phyloP scores from a whole-genome alignment of 1,140 invertebrate genomes.

The Trachymyrmex cornetzi region DNA sequence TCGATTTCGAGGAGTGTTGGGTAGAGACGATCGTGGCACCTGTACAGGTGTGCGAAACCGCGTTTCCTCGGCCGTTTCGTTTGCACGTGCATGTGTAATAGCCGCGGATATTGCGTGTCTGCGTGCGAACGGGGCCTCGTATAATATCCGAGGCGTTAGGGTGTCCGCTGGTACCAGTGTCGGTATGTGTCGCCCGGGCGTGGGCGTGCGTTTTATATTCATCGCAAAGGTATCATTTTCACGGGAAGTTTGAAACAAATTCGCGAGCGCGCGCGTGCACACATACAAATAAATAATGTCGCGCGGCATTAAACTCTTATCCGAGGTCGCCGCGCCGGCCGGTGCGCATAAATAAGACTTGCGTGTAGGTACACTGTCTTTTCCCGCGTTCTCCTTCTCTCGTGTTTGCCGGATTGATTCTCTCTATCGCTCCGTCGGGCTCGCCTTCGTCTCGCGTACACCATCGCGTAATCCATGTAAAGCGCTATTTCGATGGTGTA shows the following conservation, averaged over 20 bases:
- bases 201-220: conserved; percentile 78
- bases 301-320: conserved; percentile 77
- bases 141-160: conserved; percentile 72
- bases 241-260: conserved; percentile 74
- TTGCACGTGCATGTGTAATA: conserved; percentile 58
- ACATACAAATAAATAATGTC: conserved; percentile 76
- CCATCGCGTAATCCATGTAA: not conserved
- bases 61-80: conserved; percentile 38
- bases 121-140: conserved; percentile 71
- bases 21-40: conserved; percentile 45
- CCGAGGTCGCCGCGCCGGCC: conserved; percentile 77
- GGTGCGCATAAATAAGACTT: conserved; percentile 75
- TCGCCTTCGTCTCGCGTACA: conserved; percentile 31
- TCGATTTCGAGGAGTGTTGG: conserved; percentile 55
- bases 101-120: conserved; percentile 17
- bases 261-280: conserved; percentile 24
- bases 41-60: conserved; percentile 68
- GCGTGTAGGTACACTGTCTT: conserved; percentile 69
- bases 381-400: conserved; percentile 35
- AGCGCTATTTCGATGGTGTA: conserved; percentile 6
- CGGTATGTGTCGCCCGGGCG: conserved; percentile 72
- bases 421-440: conserved; percentile 4
- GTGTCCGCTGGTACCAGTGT: conserved; percentile 67
- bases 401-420: conserved; percentile 35
- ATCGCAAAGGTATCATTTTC: conserved; percentile 78